Base-by-base conservation (phyloP, 2,113 vertebrate species). In the Eira barbara region DNA sequence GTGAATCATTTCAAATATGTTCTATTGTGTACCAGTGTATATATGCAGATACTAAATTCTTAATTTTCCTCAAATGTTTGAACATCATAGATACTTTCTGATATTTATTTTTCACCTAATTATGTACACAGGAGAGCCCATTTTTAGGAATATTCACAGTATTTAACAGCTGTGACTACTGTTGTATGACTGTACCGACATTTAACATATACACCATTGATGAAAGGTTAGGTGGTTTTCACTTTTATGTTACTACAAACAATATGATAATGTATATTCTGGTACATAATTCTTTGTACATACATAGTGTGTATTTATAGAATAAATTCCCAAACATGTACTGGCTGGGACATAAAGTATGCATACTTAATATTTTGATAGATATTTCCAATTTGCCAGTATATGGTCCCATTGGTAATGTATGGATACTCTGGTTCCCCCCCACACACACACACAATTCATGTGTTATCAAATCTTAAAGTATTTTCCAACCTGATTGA, bases 371-470 rank as follows among this genome's bases (percentile, higher is more conserved):
- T 36, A 52, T 59, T 76, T 71, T 89, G 78, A 27, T 15, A 92
- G 61, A 69, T 23, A 36, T 84, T 92, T 52, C 15, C 27, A 89
- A 0, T 76, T 67, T 95, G 23, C 49, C 29, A 95, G n/a, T 29
- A 90, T 71, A 52, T 57, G 67, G n/a, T 61, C n/a, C 55, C 9
- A 45, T 42, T 45, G 13, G 29, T 34, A 42, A 31, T n/a, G 2
- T 76, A 13, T 49, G 29, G 34, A 15, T 29, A 47, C 34, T 76
- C 63, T 39, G 20, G 42, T 18, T 94, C 74, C 52, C 10, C 17
- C 7, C 59, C 59, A 21, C 18, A 55, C 7, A 2, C 7, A 2
- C 7, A 2, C 17, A 7, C 20, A 74, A 7, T 3, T 34, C 20
- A 4, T 63, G 5, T n/a, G 39, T 84, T 52, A 52, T n/a, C 3